Conservation (phyloP, 2,113 vertebrate species). For the Terrapene triunguis region DNA sequence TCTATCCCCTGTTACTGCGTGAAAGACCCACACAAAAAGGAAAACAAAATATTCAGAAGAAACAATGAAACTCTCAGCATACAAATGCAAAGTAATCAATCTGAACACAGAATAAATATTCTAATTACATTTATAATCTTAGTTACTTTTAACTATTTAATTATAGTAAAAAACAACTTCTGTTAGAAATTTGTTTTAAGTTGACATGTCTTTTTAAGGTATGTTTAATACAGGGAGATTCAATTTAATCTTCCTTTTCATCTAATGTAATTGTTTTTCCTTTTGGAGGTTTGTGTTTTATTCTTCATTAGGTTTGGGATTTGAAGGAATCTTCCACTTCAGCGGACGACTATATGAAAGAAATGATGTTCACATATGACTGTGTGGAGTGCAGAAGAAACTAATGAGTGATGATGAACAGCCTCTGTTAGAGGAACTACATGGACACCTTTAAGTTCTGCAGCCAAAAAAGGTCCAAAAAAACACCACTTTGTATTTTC, state of each 20-base stretch:
- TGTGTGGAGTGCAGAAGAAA: not conserved
- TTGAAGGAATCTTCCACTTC: too few relatives aligned
- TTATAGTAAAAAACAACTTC: not conserved
- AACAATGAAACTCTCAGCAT: not conserved
- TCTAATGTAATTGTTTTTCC: too few relatives aligned
- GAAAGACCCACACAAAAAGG: not conserved
- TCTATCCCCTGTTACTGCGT: not conserved
- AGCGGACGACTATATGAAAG: too few relatives aligned
- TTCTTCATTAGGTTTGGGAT: too few relatives aligned
- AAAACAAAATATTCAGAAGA: not conserved
- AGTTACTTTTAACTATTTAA: not conserved
- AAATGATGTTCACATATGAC: too few relatives aligned
- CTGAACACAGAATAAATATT: not conserved
- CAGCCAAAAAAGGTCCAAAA: not conserved
- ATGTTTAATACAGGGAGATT: not conserved
- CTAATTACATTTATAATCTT: not conserved
- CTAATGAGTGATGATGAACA: not conserved
- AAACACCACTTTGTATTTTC: not conserved
- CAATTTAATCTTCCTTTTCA: not conserved
- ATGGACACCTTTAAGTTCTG: not conserved
- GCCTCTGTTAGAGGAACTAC: not conserved
- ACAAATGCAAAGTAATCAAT: not conserved
- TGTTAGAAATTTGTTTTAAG: too few relatives aligned
- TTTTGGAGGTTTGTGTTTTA: too few relatives aligned
- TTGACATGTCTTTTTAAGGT: not conserved